Evolutionary conservation across 53 echinoderm and acorn worm genomes (phyloP).

Genomic region (Crossaster papposus): DNA sequence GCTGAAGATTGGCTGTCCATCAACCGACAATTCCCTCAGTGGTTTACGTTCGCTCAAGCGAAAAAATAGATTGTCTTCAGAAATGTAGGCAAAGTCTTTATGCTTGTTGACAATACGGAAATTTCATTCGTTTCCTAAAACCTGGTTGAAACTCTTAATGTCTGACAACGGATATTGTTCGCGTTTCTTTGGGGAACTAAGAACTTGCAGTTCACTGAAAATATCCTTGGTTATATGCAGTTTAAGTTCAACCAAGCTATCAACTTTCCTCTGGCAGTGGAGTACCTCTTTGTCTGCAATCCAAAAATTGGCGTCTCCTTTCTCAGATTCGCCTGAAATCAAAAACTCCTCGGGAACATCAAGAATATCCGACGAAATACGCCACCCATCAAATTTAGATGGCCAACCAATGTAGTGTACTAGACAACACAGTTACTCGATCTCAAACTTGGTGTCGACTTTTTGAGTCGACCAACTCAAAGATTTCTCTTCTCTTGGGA

Average conservation of each 20-base stretch:
- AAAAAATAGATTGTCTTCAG: no score
- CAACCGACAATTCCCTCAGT: conserved; percentile 40
- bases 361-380: conserved; percentile 36
- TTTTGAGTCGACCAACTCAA: conserved; percentile 54
- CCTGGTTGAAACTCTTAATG: conserved; percentile 35
- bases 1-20: conserved; percentile 41
- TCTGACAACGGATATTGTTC: conserved; percentile 37
- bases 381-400: conserved; percentile 68
- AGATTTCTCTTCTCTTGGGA: no score
- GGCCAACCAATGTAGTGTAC: no score
- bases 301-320: conserved; percentile 32
- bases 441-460: conserved; percentile 55
- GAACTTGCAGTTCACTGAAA: conserved; percentile 44
- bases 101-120: conserved; percentile 63
- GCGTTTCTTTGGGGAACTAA: conserved; percentile 43
- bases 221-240: conserved; percentile 49
- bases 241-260: conserved; percentile 66
- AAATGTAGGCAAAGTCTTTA: no score
- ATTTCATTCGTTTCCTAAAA: conserved; percentile 69
- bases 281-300: conserved; percentile 69
- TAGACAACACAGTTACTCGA: conserved; percentile 12
- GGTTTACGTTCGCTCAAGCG: no score
- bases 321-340: conserved; percentile 8
- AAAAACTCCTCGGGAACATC: conserved; percentile 49
- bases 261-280: conserved; percentile 70